Conservation (phyloP, 2,888 invertebrate species). For the Pyralis farinalis region DNA sequence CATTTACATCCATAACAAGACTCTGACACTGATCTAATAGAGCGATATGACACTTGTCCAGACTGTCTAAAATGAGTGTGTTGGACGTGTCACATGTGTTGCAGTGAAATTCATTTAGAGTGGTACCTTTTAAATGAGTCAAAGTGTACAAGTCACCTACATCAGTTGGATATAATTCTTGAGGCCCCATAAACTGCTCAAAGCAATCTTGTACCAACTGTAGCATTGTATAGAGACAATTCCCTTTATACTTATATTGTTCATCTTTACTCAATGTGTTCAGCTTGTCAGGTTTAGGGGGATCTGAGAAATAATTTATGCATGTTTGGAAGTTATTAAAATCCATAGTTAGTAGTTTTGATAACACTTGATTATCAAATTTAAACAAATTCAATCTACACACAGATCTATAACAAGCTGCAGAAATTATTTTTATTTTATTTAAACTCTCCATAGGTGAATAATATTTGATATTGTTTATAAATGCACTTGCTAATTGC, state of each 20-base stretch:
- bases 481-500: constrained; percentile 49
- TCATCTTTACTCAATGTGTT: constrained; percentile 43
- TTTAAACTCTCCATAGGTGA: constrained; percentile 44
- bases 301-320: constrained; percentile 48
- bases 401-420: constrained; percentile 48
- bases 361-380: constrained; percentile 26
- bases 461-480: constrained; percentile 55
- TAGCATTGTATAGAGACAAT: constrained; percentile 42
- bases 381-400: constrained; percentile 52
- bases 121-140: constrained; percentile 2
- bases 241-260: constrained; percentile 51
- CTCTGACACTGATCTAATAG: constrained; percentile 52
- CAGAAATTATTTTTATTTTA: constrained; percentile 41
- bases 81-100: constrained; percentile 39
- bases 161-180: constrained; percentile 32
- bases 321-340: constrained; percentile 46
- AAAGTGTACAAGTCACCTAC: constrained; percentile 22
- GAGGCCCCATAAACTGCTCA: constrained; percentile 30
- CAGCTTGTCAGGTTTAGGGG: constrained; percentile 50
- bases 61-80: constrained; percentile 35
- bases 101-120: constrained; percentile 13
- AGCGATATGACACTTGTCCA: constrained; percentile 42
- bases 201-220: constrained; percentile 39
- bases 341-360: constrained; percentile 25
- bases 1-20: constrained; percentile 60